Evolutionary conservation across 1,140 invertebrate species (phyloP).

Genomic region (Caenorhabditis remanei): DNA sequence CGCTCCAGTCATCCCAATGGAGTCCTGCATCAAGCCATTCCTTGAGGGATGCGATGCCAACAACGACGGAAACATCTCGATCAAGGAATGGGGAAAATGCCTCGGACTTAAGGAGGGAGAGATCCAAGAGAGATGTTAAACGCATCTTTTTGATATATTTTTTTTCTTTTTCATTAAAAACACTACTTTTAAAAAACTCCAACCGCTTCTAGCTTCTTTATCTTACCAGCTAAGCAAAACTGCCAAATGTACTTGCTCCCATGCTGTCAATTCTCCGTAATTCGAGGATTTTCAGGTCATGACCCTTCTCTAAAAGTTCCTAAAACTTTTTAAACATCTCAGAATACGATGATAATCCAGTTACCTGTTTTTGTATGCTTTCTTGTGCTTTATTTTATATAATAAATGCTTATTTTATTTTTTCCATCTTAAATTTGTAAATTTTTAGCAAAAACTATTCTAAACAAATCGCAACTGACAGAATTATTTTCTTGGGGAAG

Average conservation of each 20-base stretch:
- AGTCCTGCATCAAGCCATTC: conserved; percentile 95
- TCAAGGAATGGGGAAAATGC: conserved; percentile 92
- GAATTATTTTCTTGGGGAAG: too few relatives aligned
- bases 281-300: not conserved
- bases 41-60: conserved; percentile 89
- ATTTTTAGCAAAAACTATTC: too few relatives aligned
- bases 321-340: too few relatives aligned
- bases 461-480: too few relatives aligned
- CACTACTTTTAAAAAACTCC: too few relatives aligned
- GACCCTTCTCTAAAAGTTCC: too few relatives aligned
- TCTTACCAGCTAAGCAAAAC: not conserved
- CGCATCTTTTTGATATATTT: not conserved
- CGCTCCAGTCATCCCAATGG: conserved; percentile 90
- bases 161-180: not conserved
- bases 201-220: not conserved
- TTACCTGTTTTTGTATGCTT: too few relatives aligned
- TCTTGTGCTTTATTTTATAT: too few relatives aligned
- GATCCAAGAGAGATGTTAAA: conserved; percentile 77
- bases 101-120: conserved; percentile 85
- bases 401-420: too few relatives aligned
- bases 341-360: too few relatives aligned
- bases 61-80: conserved; percentile 88
- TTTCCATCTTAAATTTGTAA: too few relatives aligned
- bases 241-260: conserved; percentile 46
- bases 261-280: not conserved